phyloP scores from a whole-genome alignment of 2,113 vertebrate species.

The Pyrgilauda ruficollis region DNA sequence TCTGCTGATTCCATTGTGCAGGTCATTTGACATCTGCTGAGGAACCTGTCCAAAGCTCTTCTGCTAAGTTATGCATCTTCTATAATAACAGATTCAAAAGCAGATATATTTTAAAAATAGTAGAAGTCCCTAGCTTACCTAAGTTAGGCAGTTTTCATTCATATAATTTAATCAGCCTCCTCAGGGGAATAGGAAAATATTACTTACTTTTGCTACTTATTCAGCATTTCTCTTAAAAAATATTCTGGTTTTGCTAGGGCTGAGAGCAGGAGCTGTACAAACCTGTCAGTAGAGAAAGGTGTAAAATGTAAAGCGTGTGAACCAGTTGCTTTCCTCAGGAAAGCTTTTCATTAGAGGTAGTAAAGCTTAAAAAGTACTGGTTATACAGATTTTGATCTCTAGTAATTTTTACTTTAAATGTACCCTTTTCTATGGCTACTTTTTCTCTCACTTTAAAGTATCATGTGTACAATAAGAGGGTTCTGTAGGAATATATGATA shows the following conservation, averaged over 20 bases:
- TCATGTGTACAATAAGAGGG: rapidly evolving
- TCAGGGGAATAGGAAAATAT: background rate
- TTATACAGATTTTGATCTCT: background rate
- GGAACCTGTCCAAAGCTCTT: background rate
- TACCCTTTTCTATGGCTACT: background rate
- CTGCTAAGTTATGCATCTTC: background rate
- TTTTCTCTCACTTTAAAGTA: background rate
- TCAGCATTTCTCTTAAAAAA: background rate
- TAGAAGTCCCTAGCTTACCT: background rate
- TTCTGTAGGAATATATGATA: background rate
- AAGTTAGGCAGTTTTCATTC: background rate
- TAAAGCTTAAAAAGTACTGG: background rate
- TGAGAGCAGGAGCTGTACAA: background rate
- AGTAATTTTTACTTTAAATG: background rate
- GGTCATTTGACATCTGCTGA: background rate
- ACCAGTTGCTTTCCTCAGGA: background rate
- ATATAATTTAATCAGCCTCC: background rate
- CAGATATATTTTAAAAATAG: background rate
- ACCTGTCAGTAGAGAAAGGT: background rate
- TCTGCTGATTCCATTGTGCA: background rate
- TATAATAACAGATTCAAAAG: background rate
- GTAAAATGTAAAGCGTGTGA: background rate
- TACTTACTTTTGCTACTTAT: background rate
- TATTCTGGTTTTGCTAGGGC: background rate
- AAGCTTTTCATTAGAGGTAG: background rate